These are phyloP conservation scores for Dolichotis patagonum DNA, from an alignment of 2,113 vertebrate species.

Conservation along the genomic window DNA sequence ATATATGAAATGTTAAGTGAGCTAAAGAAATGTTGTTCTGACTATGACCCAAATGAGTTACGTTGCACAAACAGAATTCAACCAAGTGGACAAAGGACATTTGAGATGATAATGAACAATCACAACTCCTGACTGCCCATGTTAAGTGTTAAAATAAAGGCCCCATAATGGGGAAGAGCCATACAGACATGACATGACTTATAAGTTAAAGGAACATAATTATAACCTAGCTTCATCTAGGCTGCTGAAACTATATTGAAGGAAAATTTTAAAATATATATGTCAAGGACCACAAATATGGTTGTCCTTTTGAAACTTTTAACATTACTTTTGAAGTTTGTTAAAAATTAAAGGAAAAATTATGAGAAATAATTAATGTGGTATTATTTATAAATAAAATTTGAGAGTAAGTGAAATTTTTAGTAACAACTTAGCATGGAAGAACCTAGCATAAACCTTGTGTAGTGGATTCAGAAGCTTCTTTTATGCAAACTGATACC, in stretches of 20 bases:
- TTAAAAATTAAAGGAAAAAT: neutral
- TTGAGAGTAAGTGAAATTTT: neutral
- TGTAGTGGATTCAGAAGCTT: neutral
- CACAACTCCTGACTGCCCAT: neutral
- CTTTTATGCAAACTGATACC: neutral
- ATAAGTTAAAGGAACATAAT: neutral
- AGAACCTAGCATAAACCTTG: neutral
- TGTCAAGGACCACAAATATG: neutral
- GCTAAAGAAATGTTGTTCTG: neutral
- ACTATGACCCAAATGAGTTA: neutral
- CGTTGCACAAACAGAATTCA: neutral
- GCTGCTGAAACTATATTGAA: neutral
- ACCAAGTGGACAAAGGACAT: neutral
- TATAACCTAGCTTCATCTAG: neutral
- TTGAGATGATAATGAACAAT: constrained; percentile 9
- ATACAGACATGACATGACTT: neutral
- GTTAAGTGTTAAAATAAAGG: neutral
- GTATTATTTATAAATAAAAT: neutral
- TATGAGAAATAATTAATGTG: neutral
- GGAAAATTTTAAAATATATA: neutral
- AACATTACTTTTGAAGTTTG: neutral
- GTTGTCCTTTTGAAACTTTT: neutral
- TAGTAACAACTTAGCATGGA: neutral
- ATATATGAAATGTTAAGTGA: neutral
- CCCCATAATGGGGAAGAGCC: neutral